Evolutionary conservation across 2,797 vertebrate genomes (phyloP).

Genomic region (Bradypus variegatus): DNA sequence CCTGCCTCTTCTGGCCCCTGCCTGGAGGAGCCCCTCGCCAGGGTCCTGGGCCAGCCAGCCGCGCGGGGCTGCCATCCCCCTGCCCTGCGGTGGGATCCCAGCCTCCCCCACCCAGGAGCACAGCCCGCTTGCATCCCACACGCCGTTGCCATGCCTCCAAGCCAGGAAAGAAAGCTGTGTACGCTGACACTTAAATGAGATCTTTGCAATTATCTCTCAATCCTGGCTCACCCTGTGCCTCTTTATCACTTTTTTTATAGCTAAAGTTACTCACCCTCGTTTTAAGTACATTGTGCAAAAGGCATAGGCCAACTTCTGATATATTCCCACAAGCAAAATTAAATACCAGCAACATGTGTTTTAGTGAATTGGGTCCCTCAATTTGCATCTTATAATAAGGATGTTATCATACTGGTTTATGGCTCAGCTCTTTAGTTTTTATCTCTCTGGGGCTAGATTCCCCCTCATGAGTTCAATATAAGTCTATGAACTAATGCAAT

Average conservation of each 20-base stretch:
- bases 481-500: conserved; percentile 77
- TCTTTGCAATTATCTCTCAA: conserved; percentile 60
- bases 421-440: conserved; percentile 76
- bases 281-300: conserved; percentile 69
- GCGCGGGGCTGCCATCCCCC: background rate
- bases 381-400: conserved; percentile 84
- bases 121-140: background rate
- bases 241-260: conserved; percentile 63
- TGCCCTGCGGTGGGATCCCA: background rate
- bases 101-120: background rate
- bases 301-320: conserved; percentile 75
- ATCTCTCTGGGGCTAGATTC: conserved; percentile 80
- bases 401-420: conserved; percentile 81
- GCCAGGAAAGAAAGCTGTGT: conserved; percentile 46
- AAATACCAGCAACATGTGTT: conserved; percentile 82
- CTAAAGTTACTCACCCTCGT: conserved; percentile 64
- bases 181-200: conserved; percentile 45
- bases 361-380: conserved; percentile 79
- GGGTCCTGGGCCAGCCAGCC: too few species aligned
- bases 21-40: background rate
- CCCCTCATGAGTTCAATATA: conserved; percentile 78
- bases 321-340: conserved; percentile 82
- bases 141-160: background rate
- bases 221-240: conserved; percentile 56
- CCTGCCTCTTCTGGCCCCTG: conserved; percentile 24